These are phyloP conservation scores for Sylvilagus floridanus DNA, from an alignment of 2,797 vertebrate genomes.

Conservation along the genomic window DNA sequence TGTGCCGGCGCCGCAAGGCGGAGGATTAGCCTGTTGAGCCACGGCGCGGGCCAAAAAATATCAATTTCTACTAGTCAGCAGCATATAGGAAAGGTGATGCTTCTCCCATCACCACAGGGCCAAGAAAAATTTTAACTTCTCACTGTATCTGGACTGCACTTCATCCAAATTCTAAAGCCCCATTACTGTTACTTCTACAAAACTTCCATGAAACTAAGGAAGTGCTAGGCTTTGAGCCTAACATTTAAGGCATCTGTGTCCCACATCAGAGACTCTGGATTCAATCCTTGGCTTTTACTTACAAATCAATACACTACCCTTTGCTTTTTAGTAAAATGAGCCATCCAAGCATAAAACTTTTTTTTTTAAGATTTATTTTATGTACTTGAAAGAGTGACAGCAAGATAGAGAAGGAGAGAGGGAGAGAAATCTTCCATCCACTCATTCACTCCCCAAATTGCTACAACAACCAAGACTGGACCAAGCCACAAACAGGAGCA, in stretches of 20 bases:
- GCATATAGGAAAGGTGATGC: neutral
- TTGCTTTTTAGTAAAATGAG: conserved; percentile 5
- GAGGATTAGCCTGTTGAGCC: too few relatives aligned
- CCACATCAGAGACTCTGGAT: too few relatives aligned
- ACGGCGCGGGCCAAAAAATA: too few relatives aligned
- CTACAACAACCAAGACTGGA: too few relatives aligned
- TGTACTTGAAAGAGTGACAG: too few relatives aligned
- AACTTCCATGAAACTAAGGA: neutral
- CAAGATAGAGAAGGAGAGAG: too few relatives aligned
- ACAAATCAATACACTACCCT: neutral
- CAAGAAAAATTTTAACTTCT: neutral
- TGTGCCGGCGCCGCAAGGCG: too few relatives aligned
- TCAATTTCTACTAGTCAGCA: neutral
- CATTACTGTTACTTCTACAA: neutral
- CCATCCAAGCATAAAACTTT: neutral
- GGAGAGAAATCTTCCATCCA: too few relatives aligned
- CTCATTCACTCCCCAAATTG: too few relatives aligned
- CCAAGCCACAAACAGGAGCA: too few relatives aligned
- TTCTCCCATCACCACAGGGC: neutral
- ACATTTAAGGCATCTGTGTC: too few relatives aligned
- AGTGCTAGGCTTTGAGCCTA: neutral
- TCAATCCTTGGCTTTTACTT: neutral
- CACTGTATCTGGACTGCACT: neutral
- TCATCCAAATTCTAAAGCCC: neutral
- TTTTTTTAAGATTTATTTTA: too few relatives aligned